phyloP scores from a whole-genome alignment of 2,888 invertebrate genomes.

The Tetragonula carbonaria region DNA sequence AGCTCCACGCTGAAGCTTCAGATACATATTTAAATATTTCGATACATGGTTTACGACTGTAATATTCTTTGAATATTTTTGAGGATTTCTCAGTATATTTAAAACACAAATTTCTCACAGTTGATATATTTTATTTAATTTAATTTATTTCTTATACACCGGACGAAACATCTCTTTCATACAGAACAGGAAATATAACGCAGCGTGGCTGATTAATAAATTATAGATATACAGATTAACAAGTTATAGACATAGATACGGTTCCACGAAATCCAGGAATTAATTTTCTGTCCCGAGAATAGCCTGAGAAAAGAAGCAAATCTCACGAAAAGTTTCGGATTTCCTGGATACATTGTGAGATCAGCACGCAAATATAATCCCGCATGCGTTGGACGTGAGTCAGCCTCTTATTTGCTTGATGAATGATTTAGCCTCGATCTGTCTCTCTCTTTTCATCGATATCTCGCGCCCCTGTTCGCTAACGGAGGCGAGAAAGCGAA shows the following conservation, averaged over 20 bases:
- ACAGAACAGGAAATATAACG: no score
- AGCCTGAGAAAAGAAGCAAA: neutral
- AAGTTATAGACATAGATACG: neutral
- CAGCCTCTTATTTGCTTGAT: conserved; percentile 79
- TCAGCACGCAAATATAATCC: conserved; percentile 67
- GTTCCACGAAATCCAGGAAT: neutral
- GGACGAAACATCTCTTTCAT: no score
- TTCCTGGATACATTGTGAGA: conserved; percentile 49
- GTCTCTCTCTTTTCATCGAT: conserved; percentile 9
- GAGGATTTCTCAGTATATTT: no score
- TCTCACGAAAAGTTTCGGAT: neutral
- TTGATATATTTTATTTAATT: no score
- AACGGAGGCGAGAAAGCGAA: conserved; percentile 54
- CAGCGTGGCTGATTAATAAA: no score
- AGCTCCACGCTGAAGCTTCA: no score
- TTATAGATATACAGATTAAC: no score
- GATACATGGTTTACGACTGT: no score
- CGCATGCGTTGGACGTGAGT: conserved; percentile 73
- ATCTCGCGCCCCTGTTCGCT: conserved; percentile 36
- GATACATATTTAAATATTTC: no score
- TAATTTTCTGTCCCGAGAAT: neutral
- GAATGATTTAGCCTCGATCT: conserved; percentile 76
- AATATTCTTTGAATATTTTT: no score
- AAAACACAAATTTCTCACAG: no score
- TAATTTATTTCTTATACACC: no score